phyloP scores from a whole-genome alignment of 2,113 vertebrate genomes.

The Vulpes lagopus region DNA sequence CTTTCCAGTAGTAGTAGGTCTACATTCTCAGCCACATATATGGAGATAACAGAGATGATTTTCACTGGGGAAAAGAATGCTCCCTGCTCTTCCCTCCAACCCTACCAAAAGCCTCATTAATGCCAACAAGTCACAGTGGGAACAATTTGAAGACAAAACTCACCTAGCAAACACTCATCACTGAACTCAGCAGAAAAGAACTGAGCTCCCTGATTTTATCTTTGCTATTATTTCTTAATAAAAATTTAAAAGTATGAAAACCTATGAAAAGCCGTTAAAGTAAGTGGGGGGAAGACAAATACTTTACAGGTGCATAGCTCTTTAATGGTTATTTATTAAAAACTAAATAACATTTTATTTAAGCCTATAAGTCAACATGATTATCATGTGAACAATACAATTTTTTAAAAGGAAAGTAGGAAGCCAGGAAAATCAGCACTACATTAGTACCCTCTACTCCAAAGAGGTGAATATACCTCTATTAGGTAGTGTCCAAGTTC shows the following conservation, averaged over 20 bases:
- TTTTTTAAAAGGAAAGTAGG: not conserved
- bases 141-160: slow-evolving; percentile 69
- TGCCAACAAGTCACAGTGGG: slow-evolving; percentile 68
- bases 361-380: slow-evolving; percentile 7
- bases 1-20: slow-evolving; percentile 2
- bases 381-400: slow-evolving; percentile 14
- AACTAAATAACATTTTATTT: slow-evolving; percentile 46
- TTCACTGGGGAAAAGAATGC: slow-evolving; percentile 10
- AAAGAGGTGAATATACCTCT: not conserved
- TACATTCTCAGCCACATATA: slow-evolving; percentile 5
- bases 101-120: slow-evolving; percentile 50
- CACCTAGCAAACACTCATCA: slow-evolving; percentile 31
- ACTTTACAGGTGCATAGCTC: not conserved
- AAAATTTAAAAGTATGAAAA: slow-evolving; percentile 41
- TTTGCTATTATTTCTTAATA: slow-evolving; percentile 55
- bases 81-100: not conserved
- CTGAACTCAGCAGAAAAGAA: slow-evolving; percentile 47
- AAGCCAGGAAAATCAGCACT: not conserved
- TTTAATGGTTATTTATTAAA: slow-evolving; percentile 56
- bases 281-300: not conserved
- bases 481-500: not conserved
- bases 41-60: slow-evolving; percentile 30
- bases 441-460: not conserved
- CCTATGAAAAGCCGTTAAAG: not conserved
- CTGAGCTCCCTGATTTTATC: slow-evolving; percentile 16